Base-by-base conservation (phyloP, 92 coral and sea anemone species). In the Bergia puertoricense region DNA sequence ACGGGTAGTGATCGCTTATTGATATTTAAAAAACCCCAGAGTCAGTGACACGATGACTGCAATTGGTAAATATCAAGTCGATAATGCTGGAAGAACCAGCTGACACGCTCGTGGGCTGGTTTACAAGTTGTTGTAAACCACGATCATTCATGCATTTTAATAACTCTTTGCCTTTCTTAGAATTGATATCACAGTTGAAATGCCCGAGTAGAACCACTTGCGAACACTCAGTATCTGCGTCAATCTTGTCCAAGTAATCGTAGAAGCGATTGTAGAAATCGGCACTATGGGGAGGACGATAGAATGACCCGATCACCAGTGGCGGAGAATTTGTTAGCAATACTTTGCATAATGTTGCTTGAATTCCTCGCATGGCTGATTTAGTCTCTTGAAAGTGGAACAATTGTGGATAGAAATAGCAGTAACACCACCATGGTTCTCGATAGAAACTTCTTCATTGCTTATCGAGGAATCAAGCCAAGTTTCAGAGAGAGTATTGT, bases 401-500 rank as follows among this genome's bases (percentile, higher is more conserved):
- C 85, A 80, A 40, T 88, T 76, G 62, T 42, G 50, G 48, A 77
- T 16, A 36, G 40, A 48, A 20, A 42, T 42, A 77, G 51, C 41
- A 42, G 56, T 77, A 42, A 6, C 91, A 39, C 88, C 88, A 23
- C 91, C 85, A 75, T 72, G 81, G 36, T 88, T 81, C 75, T 68
- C 74, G 38, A 88, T 88, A 67, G 69, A 3, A 76, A 89, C 77
- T 82, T 85, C 88, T 41, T 82, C 79, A 78, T 89, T 59, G 8
- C 75, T 48, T 66, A 89, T 82, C 16, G 91, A 89, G 56, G 39
- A 42, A 82, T 82, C 91, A 9, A 82, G 91, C 91, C 88, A 89
- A 23, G 91, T n/a, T 77, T 74, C 84, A 18, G 76, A 82, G 75
- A 9, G 38, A 36, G 10, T 56, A 7, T 56, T 56, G 65, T 56